Base-by-base conservation (phyloP, 2,113 vertebrate species). In the Gymnorhina tibicen region DNA sequence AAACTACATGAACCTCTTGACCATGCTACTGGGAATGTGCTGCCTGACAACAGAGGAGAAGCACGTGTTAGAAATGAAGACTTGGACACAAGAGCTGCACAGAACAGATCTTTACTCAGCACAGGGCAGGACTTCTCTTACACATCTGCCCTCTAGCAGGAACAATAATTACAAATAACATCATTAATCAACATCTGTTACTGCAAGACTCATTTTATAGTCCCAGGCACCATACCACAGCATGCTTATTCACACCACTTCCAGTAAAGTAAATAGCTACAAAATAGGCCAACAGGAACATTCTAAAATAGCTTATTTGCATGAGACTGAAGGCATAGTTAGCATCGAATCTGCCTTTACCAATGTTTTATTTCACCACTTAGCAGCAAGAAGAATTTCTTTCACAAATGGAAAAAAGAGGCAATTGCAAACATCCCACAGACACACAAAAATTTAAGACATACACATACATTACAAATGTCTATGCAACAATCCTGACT, bases 41-140 rank as follows among this genome's bases (percentile, higher is more conserved):
- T 1, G 1, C 87, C 94, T 94, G 90, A 96, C 90, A 90, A 89
- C 80, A 87, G 94, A 92, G 95, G 69, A 81, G 76, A 97, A 87
- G 89, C 90, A 93, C 3, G 74, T 96, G 91, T 96, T 97, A 96
- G 78, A 98, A 98, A 98, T 98, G 96, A 97, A 97, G 96, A 97
- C 95, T 97, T 98, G 95, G 96, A 97, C 97, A 98, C 95, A 91
- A 93, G 95, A 96, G 94, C 93, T 96, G 87, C 95, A 96, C 97
- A 97, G 96, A 96, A 97, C 87, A 97, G 96, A 86, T 93, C 94
- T 98, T 98, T 98, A 97, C 97, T 97, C 93, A 94, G 95, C 59
- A 96, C 87, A 97, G 95, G 92, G 93, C 86, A 94, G 95, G 92
- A 90, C 69, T 91, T 95, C 44, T 92, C 97, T 97, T 96, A 96